Percentiles rank a stretch among this genome's conserved stretches.
phyloP scores from a whole-genome alignment of 2,113 vertebrate genomes.

The Crotalus viridis region DNA sequence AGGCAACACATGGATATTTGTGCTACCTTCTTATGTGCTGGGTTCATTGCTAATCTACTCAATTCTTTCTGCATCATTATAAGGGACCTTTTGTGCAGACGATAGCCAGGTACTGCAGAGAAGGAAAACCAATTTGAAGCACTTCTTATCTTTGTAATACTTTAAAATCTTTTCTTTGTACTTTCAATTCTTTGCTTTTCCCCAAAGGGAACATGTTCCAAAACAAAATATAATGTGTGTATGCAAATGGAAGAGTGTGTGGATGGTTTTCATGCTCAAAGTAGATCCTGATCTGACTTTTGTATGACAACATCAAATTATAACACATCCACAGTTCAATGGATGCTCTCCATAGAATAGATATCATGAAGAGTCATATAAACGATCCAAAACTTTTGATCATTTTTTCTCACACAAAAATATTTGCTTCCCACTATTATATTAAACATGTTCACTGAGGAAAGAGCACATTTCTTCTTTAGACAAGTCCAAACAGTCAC shows the following conservation, averaged over 20 bases:
- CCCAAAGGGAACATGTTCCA: not conserved
- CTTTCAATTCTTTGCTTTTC: slow-evolving; percentile 44
- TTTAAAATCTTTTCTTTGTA: slow-evolving; percentile 43
- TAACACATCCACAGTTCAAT: not conserved
- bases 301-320: not conserved
- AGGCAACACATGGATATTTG: slow-evolving; percentile 23
- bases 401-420: not conserved
- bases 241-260: not conserved
- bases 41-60: slow-evolving; percentile 7
- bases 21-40: not conserved
- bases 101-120: slow-evolving; percentile 23
- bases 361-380: not conserved
- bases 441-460: not conserved
- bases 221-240: not conserved
- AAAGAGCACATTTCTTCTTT: not conserved
- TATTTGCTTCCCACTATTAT: not conserved
- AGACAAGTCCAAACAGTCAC: not conserved
- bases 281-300: not conserved
- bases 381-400: not conserved
- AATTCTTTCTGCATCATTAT: slow-evolving; percentile 35
- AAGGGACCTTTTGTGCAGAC: slow-evolving; percentile 23
- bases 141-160: slow-evolving; percentile 34
- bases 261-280: not conserved
- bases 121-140: slow-evolving; percentile 46
- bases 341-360: not conserved